Evolutionary conservation across 2,113 vertebrate species (phyloP).

Genomic region (Pycnonotus jocosus): DNA sequence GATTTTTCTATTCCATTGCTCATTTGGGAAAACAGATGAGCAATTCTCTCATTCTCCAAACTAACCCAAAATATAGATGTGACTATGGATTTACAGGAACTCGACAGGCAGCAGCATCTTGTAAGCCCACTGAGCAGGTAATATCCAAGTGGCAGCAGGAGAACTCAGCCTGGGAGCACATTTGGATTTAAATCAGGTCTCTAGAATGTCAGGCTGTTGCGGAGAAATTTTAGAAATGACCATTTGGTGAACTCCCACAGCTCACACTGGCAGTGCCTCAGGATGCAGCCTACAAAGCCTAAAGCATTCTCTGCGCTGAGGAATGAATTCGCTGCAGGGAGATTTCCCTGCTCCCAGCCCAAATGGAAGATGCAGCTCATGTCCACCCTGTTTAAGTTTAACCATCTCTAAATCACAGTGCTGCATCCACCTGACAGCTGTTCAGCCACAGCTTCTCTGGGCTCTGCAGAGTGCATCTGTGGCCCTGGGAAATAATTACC

Average conservation of each 20-base stretch:
- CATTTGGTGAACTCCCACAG: neutral
- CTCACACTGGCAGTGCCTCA: neutral
- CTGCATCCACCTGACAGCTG: neutral
- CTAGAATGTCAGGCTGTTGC: fast-evolving
- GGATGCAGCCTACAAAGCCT: neutral
- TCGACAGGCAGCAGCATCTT: neutral
- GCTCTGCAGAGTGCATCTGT: neutral
- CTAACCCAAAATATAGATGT: neutral
- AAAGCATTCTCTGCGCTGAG: neutral
- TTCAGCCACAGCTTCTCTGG: neutral
- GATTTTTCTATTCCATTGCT: neutral
- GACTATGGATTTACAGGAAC: neutral
- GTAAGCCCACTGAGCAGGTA: neutral
- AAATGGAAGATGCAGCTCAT: neutral
- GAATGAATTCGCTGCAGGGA: neutral
- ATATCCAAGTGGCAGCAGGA: neutral
- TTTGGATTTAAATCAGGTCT: neutral
- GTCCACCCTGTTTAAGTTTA: neutral
- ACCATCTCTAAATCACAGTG: neutral
- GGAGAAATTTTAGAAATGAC: neutral
- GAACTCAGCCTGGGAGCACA: neutral
- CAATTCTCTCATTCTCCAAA: neutral
- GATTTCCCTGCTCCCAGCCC: neutral
- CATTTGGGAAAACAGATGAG: neutral
- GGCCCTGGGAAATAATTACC: neutral